A percentile compares a stretch with the other conserved stretches of the same genome.
phyloP scores from a whole-genome alignment of 2,113 vertebrate species.

The Notechis scutatus region DNA sequence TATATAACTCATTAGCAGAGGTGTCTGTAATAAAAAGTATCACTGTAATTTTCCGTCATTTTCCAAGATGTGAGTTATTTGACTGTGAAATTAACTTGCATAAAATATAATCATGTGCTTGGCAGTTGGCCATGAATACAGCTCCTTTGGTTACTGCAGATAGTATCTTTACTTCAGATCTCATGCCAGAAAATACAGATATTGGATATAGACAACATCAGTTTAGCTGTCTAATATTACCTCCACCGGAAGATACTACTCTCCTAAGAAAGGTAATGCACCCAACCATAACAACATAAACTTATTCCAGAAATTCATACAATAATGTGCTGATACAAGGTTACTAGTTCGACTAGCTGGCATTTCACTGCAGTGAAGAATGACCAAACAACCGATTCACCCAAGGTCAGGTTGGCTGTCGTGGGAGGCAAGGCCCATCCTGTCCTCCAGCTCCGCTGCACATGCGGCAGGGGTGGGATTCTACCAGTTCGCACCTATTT shows the following conservation, averaged over 20 bases:
- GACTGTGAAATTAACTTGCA: constrained; percentile 51
- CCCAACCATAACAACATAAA: constrained; percentile 37
- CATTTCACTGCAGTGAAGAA: neutral
- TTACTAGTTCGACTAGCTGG: neutral
- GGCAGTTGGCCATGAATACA: constrained; percentile 35
- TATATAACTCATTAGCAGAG: neutral
- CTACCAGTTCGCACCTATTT: too few relatives aligned
- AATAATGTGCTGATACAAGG: neutral
- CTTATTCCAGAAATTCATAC: neutral
- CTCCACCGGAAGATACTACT: constrained; percentile 44
- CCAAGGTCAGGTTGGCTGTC: too few relatives aligned
- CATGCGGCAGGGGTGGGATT: too few relatives aligned
- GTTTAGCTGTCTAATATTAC: constrained; percentile 35
- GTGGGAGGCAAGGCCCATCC: too few relatives aligned
- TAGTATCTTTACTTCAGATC: constrained; percentile 53
- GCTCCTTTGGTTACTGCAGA: constrained; percentile 52
- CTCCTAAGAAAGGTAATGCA: constrained; percentile 51
- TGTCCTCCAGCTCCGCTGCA: too few relatives aligned
- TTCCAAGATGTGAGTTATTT: constrained; percentile 20
- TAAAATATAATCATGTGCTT: constrained; percentile 41
- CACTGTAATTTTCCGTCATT: constrained; percentile 14
- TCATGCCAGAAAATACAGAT: constrained; percentile 64
- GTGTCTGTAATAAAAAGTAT: constrained; percentile 2
- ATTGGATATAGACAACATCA: constrained; percentile 25
- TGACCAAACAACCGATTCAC: neutral